These are phyloP conservation scores for Natrix natrix DNA, from an alignment of 2,797 vertebrate genomes.

Conservation along the genomic window DNA sequence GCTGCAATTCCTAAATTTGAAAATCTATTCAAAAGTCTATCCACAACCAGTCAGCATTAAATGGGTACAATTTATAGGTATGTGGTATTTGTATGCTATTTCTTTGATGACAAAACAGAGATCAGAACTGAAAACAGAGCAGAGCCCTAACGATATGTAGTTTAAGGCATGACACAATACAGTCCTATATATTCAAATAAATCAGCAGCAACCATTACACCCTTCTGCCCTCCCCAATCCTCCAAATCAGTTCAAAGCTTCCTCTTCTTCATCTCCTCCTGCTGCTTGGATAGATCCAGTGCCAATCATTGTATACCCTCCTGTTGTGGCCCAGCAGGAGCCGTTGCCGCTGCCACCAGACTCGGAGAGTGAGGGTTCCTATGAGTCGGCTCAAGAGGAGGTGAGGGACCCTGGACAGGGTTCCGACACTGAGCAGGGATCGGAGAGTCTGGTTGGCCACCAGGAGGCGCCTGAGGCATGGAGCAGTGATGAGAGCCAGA, in stretches of 20 bases:
- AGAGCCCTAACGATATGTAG: not conserved
- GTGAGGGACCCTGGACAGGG: no score
- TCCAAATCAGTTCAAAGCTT: not conserved
- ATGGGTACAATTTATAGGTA: not conserved
- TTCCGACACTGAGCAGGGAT: no score
- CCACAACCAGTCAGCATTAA: slow-evolving; percentile 21
- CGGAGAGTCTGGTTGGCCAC: no score
- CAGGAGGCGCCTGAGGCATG: no score
- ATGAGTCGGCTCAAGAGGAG: no score
- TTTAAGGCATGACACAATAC: not conserved
- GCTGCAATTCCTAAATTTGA: not conserved
- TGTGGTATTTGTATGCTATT: not conserved
- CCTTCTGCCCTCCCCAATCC: not conserved
- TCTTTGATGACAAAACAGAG: not conserved
- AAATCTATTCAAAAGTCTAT: not conserved
- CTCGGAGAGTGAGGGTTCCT: no score
- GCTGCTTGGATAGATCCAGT: not conserved
- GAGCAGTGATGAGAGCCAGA: no score
- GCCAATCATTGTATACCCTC: not conserved
- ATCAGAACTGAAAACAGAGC: not conserved
- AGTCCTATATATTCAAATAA: not conserved
- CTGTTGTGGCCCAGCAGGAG: no score
- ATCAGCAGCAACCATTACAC: not conserved
- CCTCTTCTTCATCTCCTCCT: not conserved
- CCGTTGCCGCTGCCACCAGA: no score